Evolutionary conservation across 2,888 invertebrate genomes (phyloP).

Genomic region (Xanthorhoe spadicearia): DNA sequence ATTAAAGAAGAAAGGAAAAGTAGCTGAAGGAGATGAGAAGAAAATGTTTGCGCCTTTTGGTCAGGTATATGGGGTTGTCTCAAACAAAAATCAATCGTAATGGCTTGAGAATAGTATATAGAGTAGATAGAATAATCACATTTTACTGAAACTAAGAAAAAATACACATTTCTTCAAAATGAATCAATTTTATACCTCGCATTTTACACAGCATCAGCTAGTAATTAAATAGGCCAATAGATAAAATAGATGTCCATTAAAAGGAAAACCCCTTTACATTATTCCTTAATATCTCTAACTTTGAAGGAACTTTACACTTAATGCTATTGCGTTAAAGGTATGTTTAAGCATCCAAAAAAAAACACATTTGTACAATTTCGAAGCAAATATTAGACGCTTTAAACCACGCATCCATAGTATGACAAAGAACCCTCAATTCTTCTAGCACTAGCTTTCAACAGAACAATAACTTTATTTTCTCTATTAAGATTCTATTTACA

Average conservation of each 20-base stretch:
- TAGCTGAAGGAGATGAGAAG: slow-evolving; percentile 89
- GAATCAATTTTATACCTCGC: background rate
- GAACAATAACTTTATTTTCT: background rate
- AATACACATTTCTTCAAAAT: background rate
- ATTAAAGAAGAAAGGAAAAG: slow-evolving; percentile 89
- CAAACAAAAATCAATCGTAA: slow-evolving; percentile 1
- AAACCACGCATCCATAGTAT: slow-evolving; percentile 19
- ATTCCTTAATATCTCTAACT: background rate
- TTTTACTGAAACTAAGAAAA: background rate
- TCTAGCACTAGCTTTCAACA: slow-evolving; percentile 11
- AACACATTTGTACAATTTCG: background rate
- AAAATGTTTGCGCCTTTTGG: slow-evolving; percentile 91
- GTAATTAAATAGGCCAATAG: background rate
- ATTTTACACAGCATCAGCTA: slow-evolving; percentile 1
- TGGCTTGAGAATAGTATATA: slow-evolving; percentile 17
- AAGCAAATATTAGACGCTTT: slow-evolving; percentile 12
- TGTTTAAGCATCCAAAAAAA: background rate
- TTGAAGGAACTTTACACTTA: background rate
- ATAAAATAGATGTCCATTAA: background rate
- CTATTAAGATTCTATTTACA: background rate
- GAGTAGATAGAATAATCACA: slow-evolving; percentile 8
- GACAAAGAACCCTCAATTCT: background rate
- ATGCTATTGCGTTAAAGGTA: background rate
- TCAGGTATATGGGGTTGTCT: slow-evolving; percentile 85
- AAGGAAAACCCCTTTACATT: background rate